phyloP scores from a whole-genome alignment of 2,888 invertebrate genomes.

The Blastobasis lacticolella region DNA sequence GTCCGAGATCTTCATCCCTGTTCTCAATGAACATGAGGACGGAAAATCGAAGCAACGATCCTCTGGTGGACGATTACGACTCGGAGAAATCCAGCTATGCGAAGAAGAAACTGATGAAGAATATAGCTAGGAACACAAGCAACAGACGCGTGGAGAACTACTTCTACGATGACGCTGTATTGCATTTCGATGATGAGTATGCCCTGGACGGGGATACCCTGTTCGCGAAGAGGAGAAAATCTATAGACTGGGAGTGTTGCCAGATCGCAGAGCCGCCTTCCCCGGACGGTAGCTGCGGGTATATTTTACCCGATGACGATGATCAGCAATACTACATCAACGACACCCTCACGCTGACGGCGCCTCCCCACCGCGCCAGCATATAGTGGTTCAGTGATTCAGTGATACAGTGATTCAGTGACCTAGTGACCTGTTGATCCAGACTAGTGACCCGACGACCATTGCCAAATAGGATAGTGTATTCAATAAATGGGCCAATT shows the following conservation, averaged over 20 bases:
- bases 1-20: conserved; percentile 53
- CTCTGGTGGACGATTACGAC: conserved; percentile 62
- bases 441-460: background rate
- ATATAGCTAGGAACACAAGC: conserved; percentile 58
- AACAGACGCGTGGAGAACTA: conserved; percentile 50
- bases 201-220: conserved; percentile 65
- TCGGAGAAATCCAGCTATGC: conserved; percentile 67
- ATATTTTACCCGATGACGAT: conserved; percentile 59
- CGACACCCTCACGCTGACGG: conserved; percentile 61
- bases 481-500: conserved; percentile 57
- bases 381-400: conserved; percentile 36
- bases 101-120: conserved; percentile 58
- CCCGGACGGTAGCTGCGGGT: conserved; percentile 64
- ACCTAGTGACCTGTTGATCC: background rate
- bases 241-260: conserved; percentile 49
- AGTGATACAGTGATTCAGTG: conserved; percentile 12
- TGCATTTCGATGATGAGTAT: conserved; percentile 66
- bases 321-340: conserved; percentile 56
- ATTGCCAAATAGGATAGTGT: conserved; percentile 30
- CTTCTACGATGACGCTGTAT: conserved; percentile 65
- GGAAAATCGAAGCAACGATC: conserved; percentile 61
- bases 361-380: conserved; percentile 65
- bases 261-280: conserved; percentile 30
- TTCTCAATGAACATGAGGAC: conserved; percentile 56
- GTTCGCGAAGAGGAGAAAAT: conserved; percentile 67